Evolutionary conservation across 2,797 vertebrate species (phyloP), one percentile per base, ranked within the genome.

Genomic region (Setipinna tenuifilis): DNA sequence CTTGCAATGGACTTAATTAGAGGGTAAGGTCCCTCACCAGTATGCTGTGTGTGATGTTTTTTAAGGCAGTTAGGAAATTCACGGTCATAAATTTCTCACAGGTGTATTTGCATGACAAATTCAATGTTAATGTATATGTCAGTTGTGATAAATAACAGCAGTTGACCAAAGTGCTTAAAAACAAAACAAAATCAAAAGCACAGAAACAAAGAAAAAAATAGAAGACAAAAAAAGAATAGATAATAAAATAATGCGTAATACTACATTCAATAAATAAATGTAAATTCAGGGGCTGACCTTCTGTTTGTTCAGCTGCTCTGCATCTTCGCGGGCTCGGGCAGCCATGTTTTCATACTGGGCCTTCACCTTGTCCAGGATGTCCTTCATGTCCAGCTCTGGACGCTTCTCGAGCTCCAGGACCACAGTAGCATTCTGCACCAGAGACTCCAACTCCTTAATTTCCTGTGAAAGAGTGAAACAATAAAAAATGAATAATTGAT

Each of bases 251-350:
- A n/a, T n/a, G n/a, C n/a, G n/a, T n/a, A n/a, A n/a, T n/a, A n/a
- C n/a, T n/a, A n/a, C n/a, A n/a, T n/a, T n/a, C n/a, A n/a, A n/a
- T n/a, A 6, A n/a, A 58, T 25, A 17, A 59, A 3, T n/a, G 35
- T 16, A 31, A 5, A n/a, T n/a, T n/a, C n/a, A n/a, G n/a, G 2
- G 7, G 35, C 93, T 87, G 62, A 98, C 97, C 94, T 97, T 97
- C 86, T 87, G 97, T 91, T 96, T 94, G 91, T 98, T 96, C 93
- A 97, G 95, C 0, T 93, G 93, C 85, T 98, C 97, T 0, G 95
- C 96, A 59, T 98, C 97, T 0, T 95, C 93, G 89, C 96, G 95
- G 91, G 93, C 93, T 12, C 94, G 96, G 65, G 93, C 44, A 0
- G 96, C 96, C 0, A 97, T 94, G 0, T 91, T 89, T 46, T 95